Conservation (phyloP, 2,797 vertebrate genomes). For the Manis crassicaudata region DNA sequence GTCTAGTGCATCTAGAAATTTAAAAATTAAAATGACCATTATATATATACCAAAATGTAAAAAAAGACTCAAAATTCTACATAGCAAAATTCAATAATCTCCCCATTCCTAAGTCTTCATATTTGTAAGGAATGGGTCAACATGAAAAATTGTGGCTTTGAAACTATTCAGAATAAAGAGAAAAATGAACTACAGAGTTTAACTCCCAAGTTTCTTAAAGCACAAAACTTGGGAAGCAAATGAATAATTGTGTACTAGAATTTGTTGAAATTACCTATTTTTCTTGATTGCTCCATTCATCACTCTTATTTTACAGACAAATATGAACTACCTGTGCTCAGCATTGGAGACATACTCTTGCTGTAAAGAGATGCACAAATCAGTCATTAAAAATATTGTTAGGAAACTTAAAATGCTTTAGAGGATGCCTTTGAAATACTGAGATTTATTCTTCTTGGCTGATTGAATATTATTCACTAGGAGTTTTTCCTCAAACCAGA, state of each 20-base stretch:
- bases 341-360: not conserved
- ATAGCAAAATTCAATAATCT: not conserved
- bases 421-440: constrained; percentile 17
- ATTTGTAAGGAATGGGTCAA: not conserved
- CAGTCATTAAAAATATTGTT: constrained; percentile 51
- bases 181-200: not conserved
- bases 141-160: not conserved
- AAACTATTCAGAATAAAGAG: constrained; percentile 35
- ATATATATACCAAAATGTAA: not conserved
- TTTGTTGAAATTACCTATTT: constrained; percentile 50
- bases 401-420: constrained; percentile 39
- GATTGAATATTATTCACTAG: constrained; percentile 52
- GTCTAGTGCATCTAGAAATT: not conserved
- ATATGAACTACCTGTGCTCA: constrained; percentile 29
- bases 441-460: constrained; percentile 56
- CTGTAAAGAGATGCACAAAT: constrained; percentile 33
- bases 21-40: constrained; percentile 9
- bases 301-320: constrained; percentile 48
- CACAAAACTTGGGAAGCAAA: not conserved
- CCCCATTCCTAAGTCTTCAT: not conserved
- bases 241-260: constrained; percentile 12
- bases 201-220: not conserved
- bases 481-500: constrained; percentile 65
- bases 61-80: not conserved
- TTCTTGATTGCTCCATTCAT: not conserved